A percentile compares a stretch with the other conserved stretches of the same genome.
Conservation (phyloP, 2,888 invertebrate species). For the Drosophila neotestacea region DNA sequence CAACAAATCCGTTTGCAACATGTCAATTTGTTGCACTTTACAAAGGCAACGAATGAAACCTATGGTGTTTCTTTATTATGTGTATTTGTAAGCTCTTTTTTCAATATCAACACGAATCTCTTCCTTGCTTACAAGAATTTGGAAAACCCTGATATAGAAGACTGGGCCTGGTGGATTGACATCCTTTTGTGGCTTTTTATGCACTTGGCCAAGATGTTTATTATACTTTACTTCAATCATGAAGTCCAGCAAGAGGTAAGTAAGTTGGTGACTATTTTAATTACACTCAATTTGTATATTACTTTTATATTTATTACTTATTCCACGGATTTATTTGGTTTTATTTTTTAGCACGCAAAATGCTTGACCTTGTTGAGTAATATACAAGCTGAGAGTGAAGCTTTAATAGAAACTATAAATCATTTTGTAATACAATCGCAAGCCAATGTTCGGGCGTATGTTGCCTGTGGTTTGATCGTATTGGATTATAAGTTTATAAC, state of each 20-base stretch:
- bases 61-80: slow-evolving; percentile 54
- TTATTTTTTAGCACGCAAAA: slow-evolving; percentile 34
- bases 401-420: slow-evolving; percentile 44
- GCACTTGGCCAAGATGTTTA: slow-evolving; percentile 51
- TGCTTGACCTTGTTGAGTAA: slow-evolving; percentile 42
- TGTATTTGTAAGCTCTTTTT: slow-evolving; percentile 49
- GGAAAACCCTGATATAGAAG: slow-evolving; percentile 12
- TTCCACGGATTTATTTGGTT: too few species aligned
- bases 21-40: slow-evolving; percentile 39
- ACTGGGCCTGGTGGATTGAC: slow-evolving; percentile 46
- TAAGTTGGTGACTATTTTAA: too few species aligned
- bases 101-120: slow-evolving; percentile 59
- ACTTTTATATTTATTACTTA: too few species aligned
- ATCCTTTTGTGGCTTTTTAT: slow-evolving; percentile 46
- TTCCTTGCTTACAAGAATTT: slow-evolving; percentile 56
- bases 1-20: slow-evolving; percentile 51
- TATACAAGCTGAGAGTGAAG: slow-evolving; percentile 1
- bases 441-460: slow-evolving; percentile 46
- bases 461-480: slow-evolving; percentile 54
- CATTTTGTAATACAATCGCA: slow-evolving; percentile 58
- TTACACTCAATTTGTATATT: too few species aligned
- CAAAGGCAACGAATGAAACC: slow-evolving; percentile 41
- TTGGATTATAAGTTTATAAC: slow-evolving; percentile 57
- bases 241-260: slow-evolving; percentile 48
- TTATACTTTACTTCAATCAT: slow-evolving; percentile 54